Percentiles rank a stretch among this genome's conserved stretches.
Conservation (phyloP, 2,113 vertebrate genomes). For the Tricholaema leucomelas region DNA sequence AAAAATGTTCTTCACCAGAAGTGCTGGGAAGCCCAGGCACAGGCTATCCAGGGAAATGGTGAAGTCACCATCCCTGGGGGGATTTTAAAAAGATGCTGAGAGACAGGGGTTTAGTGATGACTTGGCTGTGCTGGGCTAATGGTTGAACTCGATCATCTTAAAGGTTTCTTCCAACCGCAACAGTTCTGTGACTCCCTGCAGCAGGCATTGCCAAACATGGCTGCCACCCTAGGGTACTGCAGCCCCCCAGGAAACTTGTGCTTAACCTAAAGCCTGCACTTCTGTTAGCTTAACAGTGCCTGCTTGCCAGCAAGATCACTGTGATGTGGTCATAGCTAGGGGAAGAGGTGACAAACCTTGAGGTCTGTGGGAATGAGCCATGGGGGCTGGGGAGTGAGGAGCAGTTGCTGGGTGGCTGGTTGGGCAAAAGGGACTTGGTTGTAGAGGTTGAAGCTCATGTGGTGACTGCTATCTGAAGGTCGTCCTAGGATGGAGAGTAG, state of each 20-base stretch:
- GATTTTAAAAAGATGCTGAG: too few species aligned
- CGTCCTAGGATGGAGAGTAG: background rate
- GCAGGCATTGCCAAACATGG: background rate
- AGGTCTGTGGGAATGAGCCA: background rate
- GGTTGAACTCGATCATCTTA: background rate
- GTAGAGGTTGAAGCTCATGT: background rate
- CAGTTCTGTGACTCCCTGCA: background rate
- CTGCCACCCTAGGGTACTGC: background rate
- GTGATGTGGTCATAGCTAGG: rapidly evolving
- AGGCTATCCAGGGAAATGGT: background rate
- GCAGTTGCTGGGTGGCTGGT: background rate
- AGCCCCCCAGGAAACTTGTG: background rate
- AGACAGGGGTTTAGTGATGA: background rate
- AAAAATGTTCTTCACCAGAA: background rate
- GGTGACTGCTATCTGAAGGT: background rate
- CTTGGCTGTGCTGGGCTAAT: background rate
- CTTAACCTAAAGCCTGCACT: background rate
- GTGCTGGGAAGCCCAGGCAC: background rate
- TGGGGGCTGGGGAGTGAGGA: rapidly evolving
- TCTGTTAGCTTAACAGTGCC: background rate
- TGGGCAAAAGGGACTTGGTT: background rate
- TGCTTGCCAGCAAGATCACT: background rate
- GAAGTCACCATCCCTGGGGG: too few species aligned
- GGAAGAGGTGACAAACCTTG: background rate
- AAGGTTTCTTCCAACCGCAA: background rate